A percentile compares a stretch with the other conserved stretches of the same genome.
These are phyloP conservation scores for Sarcophaga caerulescens DNA, from an alignment of 2,888 invertebrate genomes.

Conservation along the genomic window DNA sequence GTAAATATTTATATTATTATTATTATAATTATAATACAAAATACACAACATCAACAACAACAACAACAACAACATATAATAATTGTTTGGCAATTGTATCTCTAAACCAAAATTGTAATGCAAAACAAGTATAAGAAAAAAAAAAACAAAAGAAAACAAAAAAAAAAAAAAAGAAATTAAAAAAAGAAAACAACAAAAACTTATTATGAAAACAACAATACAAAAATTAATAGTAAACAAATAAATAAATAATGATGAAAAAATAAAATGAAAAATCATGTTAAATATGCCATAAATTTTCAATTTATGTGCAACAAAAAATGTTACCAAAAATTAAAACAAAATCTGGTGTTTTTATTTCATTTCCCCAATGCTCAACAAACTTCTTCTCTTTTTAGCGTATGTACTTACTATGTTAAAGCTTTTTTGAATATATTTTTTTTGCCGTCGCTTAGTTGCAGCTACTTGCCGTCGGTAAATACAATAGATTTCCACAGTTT, in stretches of 20 bases:
- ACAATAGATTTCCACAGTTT: too few species aligned
- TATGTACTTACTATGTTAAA: too few species aligned
- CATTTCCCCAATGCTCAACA: background rate
- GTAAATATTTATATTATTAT: slow-evolving; percentile 57
- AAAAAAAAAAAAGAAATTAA: slow-evolving; percentile 40
- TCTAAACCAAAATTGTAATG: slow-evolving; percentile 41
- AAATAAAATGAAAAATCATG: slow-evolving; percentile 66
- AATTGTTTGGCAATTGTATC: slow-evolving; percentile 64
- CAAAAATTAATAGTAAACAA: slow-evolving; percentile 20
- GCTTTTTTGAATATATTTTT: too few species aligned
- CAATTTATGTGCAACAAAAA: slow-evolving; percentile 66
- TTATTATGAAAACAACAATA: background rate
- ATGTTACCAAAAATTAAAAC: slow-evolving; percentile 69
- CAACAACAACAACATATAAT: slow-evolving; percentile 15
- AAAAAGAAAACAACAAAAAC: slow-evolving; percentile 36
- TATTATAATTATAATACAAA: slow-evolving; percentile 43
- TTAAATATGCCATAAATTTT: slow-evolving; percentile 63
- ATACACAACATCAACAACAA: slow-evolving; percentile 12
- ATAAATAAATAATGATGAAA: slow-evolving; percentile 49
- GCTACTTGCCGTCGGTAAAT: slow-evolving; percentile 13
- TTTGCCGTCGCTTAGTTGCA: slow-evolving; percentile 2
- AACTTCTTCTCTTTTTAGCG: background rate
- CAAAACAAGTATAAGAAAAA: slow-evolving; percentile 15
- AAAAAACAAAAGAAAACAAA: slow-evolving; percentile 24
- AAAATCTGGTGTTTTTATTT: slow-evolving; percentile 64